Evolutionary conservation across 2,113 vertebrate species (phyloP), one percentile per base, ranked within the genome.

Genomic region (Platysteira castanea): DNA sequence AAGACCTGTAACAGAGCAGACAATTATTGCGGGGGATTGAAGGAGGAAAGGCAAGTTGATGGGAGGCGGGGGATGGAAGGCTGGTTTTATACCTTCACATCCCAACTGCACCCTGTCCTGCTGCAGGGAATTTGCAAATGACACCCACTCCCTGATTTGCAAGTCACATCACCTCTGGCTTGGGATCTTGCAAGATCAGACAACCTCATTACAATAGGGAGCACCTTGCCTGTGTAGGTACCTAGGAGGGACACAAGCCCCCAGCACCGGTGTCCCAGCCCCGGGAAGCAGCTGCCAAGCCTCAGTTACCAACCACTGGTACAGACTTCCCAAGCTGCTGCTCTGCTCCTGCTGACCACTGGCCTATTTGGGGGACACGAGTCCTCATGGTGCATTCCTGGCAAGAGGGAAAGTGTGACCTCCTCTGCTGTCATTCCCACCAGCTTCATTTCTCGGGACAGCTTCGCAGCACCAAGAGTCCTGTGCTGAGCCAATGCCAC

Each of bases 111-210:
- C 59, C 87, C 67, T 92, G 92, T 88, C 92, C 88, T 69, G 78
- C 94, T 73, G 90, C 88, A 68, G 53, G 90, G 67, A 44, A 86
- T 76, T 53, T 95, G 95, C 90, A 96, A 93, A 95, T 85, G 83
- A 88, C 92, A 92, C 95, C 92, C 86, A 90, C 96, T 80, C 92
- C 68, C 79, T 95, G 79, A 86, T 95, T 94, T 95, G 83, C 96
- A 96, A 95, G 90, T 96, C 92, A 92, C 85, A 84, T 92, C 16
- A 10, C 94, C 89, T 74, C 68, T 90, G 92, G 79, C 67, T 59
- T 70, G 89, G 63, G 50, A 92, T 85, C 92, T 31, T 67, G 47
- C 78, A 83, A 57, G 90, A 94, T 80, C 79, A 92, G 65, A 76
- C 52, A 65, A 15, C n/a, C 39, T 52, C 30, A 86, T 69, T 80